phyloP scores from a whole-genome alignment of 2,797 vertebrate species.

The Enteromius paludinosus region DNA sequence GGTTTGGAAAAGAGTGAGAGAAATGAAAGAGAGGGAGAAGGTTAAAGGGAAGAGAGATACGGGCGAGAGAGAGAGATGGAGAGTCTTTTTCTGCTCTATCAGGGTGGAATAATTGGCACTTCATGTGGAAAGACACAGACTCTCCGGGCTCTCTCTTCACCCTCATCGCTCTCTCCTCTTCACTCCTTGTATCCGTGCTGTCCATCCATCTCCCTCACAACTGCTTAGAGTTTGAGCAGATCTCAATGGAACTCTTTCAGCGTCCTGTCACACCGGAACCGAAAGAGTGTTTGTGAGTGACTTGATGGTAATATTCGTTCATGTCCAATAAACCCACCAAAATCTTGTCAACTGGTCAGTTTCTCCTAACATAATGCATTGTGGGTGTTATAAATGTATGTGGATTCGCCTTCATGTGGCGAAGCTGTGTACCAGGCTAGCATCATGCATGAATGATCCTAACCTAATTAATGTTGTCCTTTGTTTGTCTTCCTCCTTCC shows the following conservation, averaged over 20 bases:
- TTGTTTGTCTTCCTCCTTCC: constrained; percentile 72
- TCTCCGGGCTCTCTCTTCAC: constrained; percentile 45
- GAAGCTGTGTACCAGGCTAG: constrained; percentile 58
- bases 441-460: constrained; percentile 71
- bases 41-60: constrained; percentile 8
- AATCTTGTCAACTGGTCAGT: constrained; percentile 7
- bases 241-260: constrained; percentile 41
- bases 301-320: neutral
- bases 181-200: neutral
- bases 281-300: constrained; percentile 22
- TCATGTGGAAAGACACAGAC: constrained; percentile 39
- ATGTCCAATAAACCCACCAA: constrained; percentile 9
- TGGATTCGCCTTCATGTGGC: constrained; percentile 63
- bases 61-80: constrained; percentile 5
- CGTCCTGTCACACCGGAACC: constrained; percentile 1
- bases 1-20: constrained; percentile 16
- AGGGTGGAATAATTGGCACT: constrained; percentile 52
- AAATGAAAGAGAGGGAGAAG: constrained; percentile 28
- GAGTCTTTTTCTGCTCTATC: constrained; percentile 48
- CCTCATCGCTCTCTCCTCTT: constrained; percentile 10
- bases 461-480: constrained; percentile 79
- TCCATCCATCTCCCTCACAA: constrained; percentile 21
- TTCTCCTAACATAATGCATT: constrained; percentile 2
- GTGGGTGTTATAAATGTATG: neutral
- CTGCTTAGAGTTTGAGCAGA: constrained; percentile 8